Base-by-base conservation (phyloP, 2,888 invertebrate genomes). In the Cybosia mesomella region DNA sequence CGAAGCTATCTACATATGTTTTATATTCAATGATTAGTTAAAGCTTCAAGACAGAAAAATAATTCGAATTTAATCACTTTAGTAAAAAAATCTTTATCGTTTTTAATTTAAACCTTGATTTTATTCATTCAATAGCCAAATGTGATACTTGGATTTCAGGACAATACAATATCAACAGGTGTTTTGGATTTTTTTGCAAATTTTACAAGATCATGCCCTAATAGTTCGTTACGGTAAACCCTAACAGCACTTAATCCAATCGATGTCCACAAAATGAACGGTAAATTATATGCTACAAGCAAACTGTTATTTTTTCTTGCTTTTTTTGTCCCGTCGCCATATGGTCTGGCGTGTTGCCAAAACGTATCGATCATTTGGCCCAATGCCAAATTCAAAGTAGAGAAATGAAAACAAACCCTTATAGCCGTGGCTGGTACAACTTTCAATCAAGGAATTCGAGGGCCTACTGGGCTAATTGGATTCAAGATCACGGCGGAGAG, bases 331-430 rank as follows among this genome's bases (percentile, higher is more conserved):
- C 71, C 74, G 82, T 76, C 82, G 87, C 86, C 90, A 89, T 88
- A 91, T 88, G 90, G 86, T 84, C 84, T 93, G 92, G 92, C 90
- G 58, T 58, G 28, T 5, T 49, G 88, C 92, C 92, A 92, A 86
- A 85, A 83, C 85, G 85, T 88, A 89, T 91, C 92, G 89, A 93
- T 92, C 89, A 91, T 91, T 91, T 92, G 93, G 92, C 88, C 72
- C 53, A 11, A 22, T 69, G 88, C 93, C 93, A 92, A 83, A 74
- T 80, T 71, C 82, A 85, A 88, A 88, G 86, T 90, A 84, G 88
- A 90, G 90, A 89, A 89, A 89, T 89, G 88, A 89, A 86, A 89
- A 90, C 89, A 87, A 88, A 88, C 87, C 86, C 76, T 75, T 75
- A 76, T 76, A 67, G 68, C 71, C 21, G 72, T 70, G 71, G 54